Conservation (phyloP, 2,797 vertebrate genomes). For the Mastacembelus armatus region DNA sequence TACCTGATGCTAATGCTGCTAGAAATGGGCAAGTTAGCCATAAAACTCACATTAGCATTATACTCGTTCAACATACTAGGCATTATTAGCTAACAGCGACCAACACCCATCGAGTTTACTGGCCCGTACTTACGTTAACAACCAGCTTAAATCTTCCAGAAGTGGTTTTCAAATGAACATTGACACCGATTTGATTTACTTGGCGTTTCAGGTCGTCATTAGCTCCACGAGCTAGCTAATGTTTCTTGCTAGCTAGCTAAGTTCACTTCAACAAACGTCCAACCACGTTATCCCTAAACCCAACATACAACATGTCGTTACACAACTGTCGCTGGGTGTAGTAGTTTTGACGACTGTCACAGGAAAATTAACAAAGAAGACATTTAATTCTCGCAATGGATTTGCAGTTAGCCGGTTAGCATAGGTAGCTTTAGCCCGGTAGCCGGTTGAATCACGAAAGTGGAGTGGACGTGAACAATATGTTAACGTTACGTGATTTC, state of each 20-base stretch:
- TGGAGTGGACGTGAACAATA: slow-evolving; percentile 60
- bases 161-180: background rate
- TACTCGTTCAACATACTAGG: background rate
- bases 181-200: background rate
- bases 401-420: slow-evolving; percentile 49
- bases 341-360: background rate
- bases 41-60: background rate
- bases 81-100: too few species aligned
- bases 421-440: slow-evolving; percentile 41
- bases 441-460: slow-evolving; percentile 59
- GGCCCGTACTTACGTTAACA: background rate
- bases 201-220: slow-evolving; percentile 28
- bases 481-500: slow-evolving; percentile 53
- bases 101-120: background rate
- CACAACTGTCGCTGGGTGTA: accelerated
- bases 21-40: background rate
- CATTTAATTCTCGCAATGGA: slow-evolving; percentile 11
- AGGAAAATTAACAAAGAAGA: background rate
- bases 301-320: too few species aligned
- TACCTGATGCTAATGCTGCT: background rate
- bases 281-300: background rate
- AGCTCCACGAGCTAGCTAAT: slow-evolving; percentile 57
- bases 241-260: slow-evolving; percentile 12
- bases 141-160: background rate
- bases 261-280: background rate